Percentiles rank a stretch among this genome's conserved stretches.
Conservation (phyloP, 2,113 vertebrate species). For the Lanius ludovicianus region DNA sequence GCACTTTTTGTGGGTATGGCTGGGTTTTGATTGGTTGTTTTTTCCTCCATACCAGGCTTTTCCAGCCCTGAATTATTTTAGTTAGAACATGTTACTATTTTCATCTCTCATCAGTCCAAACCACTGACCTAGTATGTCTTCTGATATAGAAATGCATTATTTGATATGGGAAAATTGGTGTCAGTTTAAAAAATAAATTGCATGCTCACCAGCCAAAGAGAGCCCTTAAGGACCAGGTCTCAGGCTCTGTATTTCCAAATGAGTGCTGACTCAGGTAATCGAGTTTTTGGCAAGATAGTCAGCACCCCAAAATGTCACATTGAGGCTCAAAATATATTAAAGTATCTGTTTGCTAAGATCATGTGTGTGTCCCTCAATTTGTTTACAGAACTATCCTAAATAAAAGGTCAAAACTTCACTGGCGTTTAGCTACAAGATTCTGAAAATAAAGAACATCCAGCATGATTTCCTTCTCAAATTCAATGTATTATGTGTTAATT, state of each 20-base stretch:
- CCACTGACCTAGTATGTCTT: neutral
- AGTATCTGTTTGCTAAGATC: neutral
- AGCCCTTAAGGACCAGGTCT: neutral
- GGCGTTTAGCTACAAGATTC: neutral
- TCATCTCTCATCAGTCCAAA: neutral
- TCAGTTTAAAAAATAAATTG: neutral
- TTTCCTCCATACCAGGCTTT: neutral
- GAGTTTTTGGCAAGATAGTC: neutral
- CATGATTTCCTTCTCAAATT: neutral
- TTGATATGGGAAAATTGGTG: neutral
- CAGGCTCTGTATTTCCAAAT: neutral
- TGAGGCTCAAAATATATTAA: neutral
- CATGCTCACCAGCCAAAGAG: neutral
- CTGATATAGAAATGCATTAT: neutral
- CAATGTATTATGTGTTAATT: neutral
- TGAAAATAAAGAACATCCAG: neutral
- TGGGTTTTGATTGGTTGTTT: neutral
- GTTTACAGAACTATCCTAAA: neutral
- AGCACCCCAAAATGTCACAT: neutral
- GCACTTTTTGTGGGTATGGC: neutral
- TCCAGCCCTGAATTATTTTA: neutral
- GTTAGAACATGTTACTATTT: conserved; percentile 1
- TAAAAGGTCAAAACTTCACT: neutral
- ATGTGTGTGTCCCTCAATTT: neutral
- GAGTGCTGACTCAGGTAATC: neutral